These are phyloP conservation scores for Misgurnus mizolepis DNA, from an alignment of 2,113 vertebrate species.

Conservation along the genomic window DNA sequence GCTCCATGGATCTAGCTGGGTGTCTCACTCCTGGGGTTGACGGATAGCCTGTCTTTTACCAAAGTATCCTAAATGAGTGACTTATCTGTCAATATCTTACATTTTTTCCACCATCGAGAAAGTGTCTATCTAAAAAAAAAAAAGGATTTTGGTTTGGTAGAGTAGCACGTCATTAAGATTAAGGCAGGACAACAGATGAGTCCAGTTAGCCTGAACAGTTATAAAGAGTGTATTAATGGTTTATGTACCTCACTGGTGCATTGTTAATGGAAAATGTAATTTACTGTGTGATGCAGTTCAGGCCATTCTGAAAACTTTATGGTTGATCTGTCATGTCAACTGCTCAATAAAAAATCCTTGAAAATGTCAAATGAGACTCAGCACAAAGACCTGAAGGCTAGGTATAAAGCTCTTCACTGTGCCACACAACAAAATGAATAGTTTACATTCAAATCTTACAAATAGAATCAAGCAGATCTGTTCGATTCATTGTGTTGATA, in stretches of 20 bases:
- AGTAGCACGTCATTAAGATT: slow-evolving; percentile 59
- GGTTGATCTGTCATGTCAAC: slow-evolving; percentile 77
- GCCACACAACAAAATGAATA: slow-evolving; percentile 71
- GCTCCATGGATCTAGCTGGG: slow-evolving; percentile 69
- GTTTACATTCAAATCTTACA: slow-evolving; percentile 70
- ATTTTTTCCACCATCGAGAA: neutral
- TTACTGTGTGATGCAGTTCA: slow-evolving; percentile 71
- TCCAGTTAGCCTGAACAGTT: slow-evolving; percentile 66
- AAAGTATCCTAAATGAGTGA: slow-evolving; percentile 68
- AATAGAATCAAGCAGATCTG: slow-evolving; percentile 71
- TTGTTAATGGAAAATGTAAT: slow-evolving; percentile 78
- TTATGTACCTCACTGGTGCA: slow-evolving; percentile 72
- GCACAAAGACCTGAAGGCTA: slow-evolving; percentile 71
- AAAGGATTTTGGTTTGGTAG: neutral
- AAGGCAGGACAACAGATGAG: slow-evolving; percentile 60
- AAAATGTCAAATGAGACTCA: slow-evolving; percentile 74
- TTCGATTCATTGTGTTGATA: slow-evolving; percentile 55
- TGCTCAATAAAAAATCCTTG: slow-evolving; percentile 71
- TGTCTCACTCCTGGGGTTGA: slow-evolving; percentile 64
- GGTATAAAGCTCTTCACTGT: slow-evolving; percentile 70
- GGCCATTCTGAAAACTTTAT: slow-evolving; percentile 72
- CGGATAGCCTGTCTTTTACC: slow-evolving; percentile 68
- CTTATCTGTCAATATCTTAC: slow-evolving; percentile 48
- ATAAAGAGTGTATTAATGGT: slow-evolving; percentile 77
- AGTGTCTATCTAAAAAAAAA: slow-evolving; percentile 7